Percentiles rank a stretch among this genome's conserved stretches.
Evolutionary conservation across 37 sponge, comb jelly and placozoan genomes (phyloP).

Genomic region (Beroe ovata): DNA sequence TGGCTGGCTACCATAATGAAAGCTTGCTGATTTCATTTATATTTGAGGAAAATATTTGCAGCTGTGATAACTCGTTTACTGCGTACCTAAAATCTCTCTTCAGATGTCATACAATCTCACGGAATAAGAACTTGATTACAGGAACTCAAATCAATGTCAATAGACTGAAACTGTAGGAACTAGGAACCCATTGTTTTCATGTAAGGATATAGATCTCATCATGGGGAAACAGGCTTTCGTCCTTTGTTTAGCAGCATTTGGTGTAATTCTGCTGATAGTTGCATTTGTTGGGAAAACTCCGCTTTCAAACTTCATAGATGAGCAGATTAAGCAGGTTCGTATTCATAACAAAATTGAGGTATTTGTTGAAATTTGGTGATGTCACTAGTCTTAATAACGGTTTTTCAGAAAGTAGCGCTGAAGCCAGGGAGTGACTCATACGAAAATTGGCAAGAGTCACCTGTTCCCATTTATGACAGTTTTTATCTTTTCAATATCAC

Average conservation of each 20-base stretch:
- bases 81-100: too few species aligned
- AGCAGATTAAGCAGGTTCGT: background rate
- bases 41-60: too few species aligned
- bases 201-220: too few species aligned
- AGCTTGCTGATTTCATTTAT: too few species aligned
- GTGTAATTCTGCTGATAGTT: background rate
- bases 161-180: too few species aligned
- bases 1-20: too few species aligned
- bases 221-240: background rate
- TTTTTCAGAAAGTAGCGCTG: constrained; percentile 13
- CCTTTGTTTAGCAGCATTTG: background rate
- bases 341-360: background rate
- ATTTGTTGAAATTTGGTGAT: background rate
- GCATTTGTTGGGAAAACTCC: background rate
- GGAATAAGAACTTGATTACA: too few species aligned
- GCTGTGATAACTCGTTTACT: too few species aligned
- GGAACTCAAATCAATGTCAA: too few species aligned
- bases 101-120: too few species aligned
- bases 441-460: constrained; percentile 11
- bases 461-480: constrained; percentile 16
- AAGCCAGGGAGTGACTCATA: constrained; percentile 6
- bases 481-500: constrained; percentile 57
- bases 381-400: background rate
- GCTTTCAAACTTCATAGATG: background rate
- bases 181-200: too few species aligned